Percentiles rank a stretch among this genome's conserved stretches.
phyloP scores from a whole-genome alignment of 1,140 invertebrate genomes.

The Episyrphus balteatus region DNA sequence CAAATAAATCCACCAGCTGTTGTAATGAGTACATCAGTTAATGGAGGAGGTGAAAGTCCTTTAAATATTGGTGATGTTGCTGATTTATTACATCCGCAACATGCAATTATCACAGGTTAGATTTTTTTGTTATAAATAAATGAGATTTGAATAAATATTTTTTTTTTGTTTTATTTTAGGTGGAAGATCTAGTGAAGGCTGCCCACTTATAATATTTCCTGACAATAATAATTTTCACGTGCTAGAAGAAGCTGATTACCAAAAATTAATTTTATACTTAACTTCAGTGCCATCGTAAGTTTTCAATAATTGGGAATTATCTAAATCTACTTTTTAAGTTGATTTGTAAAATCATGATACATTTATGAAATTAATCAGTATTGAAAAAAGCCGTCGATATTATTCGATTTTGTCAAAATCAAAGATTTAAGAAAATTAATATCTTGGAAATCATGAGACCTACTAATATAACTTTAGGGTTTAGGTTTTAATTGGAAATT shows the following conservation, averaged over 20 bases:
- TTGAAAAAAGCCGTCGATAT: no score
- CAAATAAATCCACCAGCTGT: constrained; percentile 18
- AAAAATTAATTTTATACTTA: constrained; percentile 84
- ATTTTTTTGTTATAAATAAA: background rate
- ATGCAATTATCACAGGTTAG: constrained; percentile 73
- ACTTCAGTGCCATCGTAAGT: constrained; percentile 88
- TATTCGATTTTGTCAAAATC: no score
- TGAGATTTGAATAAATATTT: constrained; percentile 2
- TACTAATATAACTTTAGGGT: no score
- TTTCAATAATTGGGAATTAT: constrained; percentile 5
- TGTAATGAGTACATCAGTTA: constrained; percentile 13
- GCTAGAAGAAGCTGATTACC: constrained; percentile 76
- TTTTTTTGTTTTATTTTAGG: constrained; percentile 41
- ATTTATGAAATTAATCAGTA: no score
- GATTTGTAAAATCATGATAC: no score
- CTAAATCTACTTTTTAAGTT: no score
- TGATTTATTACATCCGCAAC: constrained; percentile 73
- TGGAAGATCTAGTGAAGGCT: constrained; percentile 80
- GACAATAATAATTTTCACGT: constrained; percentile 79
- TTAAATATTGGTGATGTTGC: constrained; percentile 68
- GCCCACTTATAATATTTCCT: constrained; percentile 87
- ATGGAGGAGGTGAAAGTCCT: constrained; percentile 27
- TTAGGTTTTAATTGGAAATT: no score
- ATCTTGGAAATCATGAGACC: no score
- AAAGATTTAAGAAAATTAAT: no score